phyloP scores from a whole-genome alignment of 2,888 invertebrate species.

The Dasysyrphus tricinctus region DNA sequence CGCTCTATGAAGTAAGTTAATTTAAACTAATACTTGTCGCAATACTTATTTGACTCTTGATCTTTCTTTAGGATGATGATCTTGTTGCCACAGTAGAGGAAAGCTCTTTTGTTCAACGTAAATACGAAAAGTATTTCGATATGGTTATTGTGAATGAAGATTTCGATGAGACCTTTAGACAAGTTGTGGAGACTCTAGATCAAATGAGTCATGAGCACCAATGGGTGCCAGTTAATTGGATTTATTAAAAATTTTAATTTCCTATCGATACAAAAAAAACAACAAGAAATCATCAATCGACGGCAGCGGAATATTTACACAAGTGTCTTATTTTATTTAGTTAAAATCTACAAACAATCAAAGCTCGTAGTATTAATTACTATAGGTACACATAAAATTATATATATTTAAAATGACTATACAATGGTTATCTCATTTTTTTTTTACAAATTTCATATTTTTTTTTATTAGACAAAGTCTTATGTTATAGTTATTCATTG shows the following conservation, averaged over 20 bases:
- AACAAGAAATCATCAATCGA: constrained; percentile 23
- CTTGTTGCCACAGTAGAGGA: constrained; percentile 95
- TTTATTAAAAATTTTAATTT: constrained; percentile 86
- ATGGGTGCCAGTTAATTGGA: constrained; percentile 99
- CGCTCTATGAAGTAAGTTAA: constrained; percentile 93
- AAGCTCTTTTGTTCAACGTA: constrained; percentile 93
- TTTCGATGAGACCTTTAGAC: constrained; percentile 95
- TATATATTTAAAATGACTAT: constrained; percentile 12
- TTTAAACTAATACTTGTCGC: constrained; percentile 60
- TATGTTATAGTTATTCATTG: constrained; percentile 37
- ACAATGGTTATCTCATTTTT: constrained; percentile 52
- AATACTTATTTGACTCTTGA: constrained; percentile 8
- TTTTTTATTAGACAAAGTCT: constrained; percentile 44
- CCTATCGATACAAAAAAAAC: constrained; percentile 9
- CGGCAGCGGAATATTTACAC: constrained; percentile 59
- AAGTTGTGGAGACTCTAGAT: constrained; percentile 95
- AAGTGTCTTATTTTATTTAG: constrained; percentile 75
- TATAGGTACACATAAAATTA: constrained; percentile 26
- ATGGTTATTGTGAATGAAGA: constrained; percentile 95
- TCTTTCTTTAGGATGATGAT: constrained; percentile 92
- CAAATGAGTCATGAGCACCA: constrained; percentile 96
- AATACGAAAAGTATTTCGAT: constrained; percentile 97
- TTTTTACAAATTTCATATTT: constrained; percentile 39
- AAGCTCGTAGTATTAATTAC: constrained; percentile 53
- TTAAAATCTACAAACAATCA: constrained; percentile 69